Percentiles rank a stretch among this genome's conserved stretches.
phyloP scores from a whole-genome alignment of 1,140 invertebrate genomes.

The Nasonia vitripennis region DNA sequence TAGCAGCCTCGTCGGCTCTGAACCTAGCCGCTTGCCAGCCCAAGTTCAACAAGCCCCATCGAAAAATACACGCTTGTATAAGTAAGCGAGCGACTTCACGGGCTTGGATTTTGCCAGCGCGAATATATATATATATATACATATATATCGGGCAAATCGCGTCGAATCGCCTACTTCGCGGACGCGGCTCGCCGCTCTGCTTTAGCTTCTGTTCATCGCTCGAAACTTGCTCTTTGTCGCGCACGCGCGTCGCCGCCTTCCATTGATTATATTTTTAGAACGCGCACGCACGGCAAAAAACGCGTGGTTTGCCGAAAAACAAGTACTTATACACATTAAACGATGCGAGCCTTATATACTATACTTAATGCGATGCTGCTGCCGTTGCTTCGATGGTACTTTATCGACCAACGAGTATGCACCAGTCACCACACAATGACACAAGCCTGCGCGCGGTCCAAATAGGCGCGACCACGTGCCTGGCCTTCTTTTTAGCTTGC shows the following conservation, averaged over 20 bases:
- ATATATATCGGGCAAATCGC: no score
- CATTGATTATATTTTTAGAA: conserved; percentile 1
- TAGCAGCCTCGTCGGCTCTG: conserved; percentile 2
- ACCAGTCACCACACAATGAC: no score
- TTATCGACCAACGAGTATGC: neutral
- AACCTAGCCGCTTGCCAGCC: neutral
- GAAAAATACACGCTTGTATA: neutral
- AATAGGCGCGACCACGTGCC: neutral
- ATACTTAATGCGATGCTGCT: no score
- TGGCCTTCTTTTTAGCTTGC: neutral
- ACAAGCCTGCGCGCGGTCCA: neutral
- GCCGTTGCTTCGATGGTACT: neutral
- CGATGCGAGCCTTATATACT: no score
- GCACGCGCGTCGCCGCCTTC: neutral
- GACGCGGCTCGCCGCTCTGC: no score
- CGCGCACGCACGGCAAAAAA: neutral
- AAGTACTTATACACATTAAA: neutral
- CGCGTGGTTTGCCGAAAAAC: neutral
- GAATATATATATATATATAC: neutral
- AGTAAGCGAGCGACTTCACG: neutral
- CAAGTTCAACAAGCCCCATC: neutral
- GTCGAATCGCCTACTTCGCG: no score
- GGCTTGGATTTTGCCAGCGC: neutral
- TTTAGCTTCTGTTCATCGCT: no score
- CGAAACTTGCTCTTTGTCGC: neutral